Evolutionary conservation across 2,888 invertebrate species (phyloP), one percentile per base, ranked within the genome.

Genomic region (Amblyjoppa proteus): DNA sequence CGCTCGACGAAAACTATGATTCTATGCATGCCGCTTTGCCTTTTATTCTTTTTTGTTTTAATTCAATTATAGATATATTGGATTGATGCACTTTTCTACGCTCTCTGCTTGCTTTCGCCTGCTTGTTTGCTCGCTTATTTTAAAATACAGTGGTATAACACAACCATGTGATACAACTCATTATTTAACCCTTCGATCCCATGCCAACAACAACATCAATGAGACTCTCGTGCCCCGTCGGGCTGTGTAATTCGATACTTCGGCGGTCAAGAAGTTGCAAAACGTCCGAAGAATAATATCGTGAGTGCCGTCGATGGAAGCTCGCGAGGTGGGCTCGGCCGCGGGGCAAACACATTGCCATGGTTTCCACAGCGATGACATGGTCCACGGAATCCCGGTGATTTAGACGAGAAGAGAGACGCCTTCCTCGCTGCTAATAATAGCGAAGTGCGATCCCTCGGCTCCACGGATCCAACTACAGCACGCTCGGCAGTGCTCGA

Each of bases 381-480:
- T 80, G 82, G 80, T 83, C 76, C 83, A 83, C 85, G 87, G 88
- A 90, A 89, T 91, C 91, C 88, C 81, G 87, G 86, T 85, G 89
- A 90, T 90, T 89, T 88, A 88, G 78, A 89, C 87, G 84, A 87
- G 88, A 89, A 25, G 58, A 91, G 90, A 90, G 89, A 88, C 89
- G 89, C 88, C 88, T 85, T 83, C 81, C 85, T 79, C 66, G 58
- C 81, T 86, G 88, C 93, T 93, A 93, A 92, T 91, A 92, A 93
- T 93, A 93, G 92, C 45, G 56, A 56, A 90, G 88, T 89, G 80
- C 86, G 88, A 80, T 85, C 86, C 87, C 88, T 83, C 76, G 85
- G 85, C 82, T 82, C 73, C 82, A 76, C 68, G 74, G 74, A 81
- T 88, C 89, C 88, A 84, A 70, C 83, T 71, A 81, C 81, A 73